Base-by-base conservation (phyloP, 64 coral and sea anemone genomes). In the Stylophora pistillata region DNA sequence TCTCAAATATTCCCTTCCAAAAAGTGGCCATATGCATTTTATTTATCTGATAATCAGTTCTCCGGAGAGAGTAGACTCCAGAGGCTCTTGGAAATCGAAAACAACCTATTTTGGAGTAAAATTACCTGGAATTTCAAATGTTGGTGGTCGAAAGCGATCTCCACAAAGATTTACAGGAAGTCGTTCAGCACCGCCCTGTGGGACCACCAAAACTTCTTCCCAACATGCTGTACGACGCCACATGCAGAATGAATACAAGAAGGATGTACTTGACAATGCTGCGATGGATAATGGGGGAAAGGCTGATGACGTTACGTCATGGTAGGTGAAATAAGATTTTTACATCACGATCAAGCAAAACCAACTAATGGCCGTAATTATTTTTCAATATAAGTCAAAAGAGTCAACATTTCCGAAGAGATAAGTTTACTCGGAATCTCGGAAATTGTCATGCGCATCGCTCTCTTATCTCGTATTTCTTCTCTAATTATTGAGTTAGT, bases 221-320 rank as follows among this genome's bases (percentile, higher is more conserved):
- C 86, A 95, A 5, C 90, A 95, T 74, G 87, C 84, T 1, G 91
- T 98, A 18, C 89, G 96, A 76, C 89, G 96, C 20, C 96, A 98
- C 87, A 98, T 98, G 96, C 96, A 98, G 73, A 94, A 95, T 89
- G 93, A 98, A 56, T 82, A 92, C 27, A 94, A 73, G 73, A 88
- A 80, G 55, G 86, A 82, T 30, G 73, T 86, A 1, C 53, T 78
- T 32, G 31, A 26, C 0, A 64, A 78, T 52, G 14, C 64, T 37
- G 65, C 85, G 62, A 91, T 68, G 47, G 18, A 47, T 3, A 5
- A 20, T 17, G 74, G 55, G 30, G 74, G 37, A 47, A 47, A 81
- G 30, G 34, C 23, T 23, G 70, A 80, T 23, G 85, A 92, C 0
- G 23, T 76, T 16, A 33, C 30, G n/a, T 86, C 92, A 27, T 98